Evolutionary conservation across 1,140 invertebrate species (phyloP).

Genomic region (Stratiolaelaps scimitus): DNA sequence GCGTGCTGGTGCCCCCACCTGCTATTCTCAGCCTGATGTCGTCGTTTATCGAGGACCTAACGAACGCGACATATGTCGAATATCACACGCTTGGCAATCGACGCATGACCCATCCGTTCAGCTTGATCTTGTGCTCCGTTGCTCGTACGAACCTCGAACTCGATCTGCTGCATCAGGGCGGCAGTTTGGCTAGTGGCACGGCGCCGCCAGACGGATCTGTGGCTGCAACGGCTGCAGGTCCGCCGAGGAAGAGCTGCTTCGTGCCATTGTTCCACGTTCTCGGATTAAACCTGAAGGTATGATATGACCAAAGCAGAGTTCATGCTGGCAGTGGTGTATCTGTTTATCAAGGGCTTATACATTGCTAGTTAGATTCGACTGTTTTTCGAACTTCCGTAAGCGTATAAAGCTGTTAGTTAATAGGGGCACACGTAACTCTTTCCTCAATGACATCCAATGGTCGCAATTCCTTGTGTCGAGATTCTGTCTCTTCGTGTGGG

Average conservation of each 20-base stretch:
- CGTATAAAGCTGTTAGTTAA: no score
- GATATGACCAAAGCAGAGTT: constrained; percentile 10
- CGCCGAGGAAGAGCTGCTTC: constrained; percentile 3
- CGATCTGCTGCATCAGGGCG: constrained; percentile 64
- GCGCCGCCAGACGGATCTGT: background rate
- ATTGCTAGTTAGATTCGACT: no score
- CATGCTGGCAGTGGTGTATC: no score
- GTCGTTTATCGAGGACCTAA: constrained; percentile 86
- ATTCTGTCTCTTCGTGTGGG: no score
- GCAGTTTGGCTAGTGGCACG: background rate
- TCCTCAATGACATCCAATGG: no score
- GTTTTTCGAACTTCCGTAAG: no score
- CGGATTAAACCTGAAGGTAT: constrained; percentile 61
- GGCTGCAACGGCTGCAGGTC: background rate
- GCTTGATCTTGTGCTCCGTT: constrained; percentile 77
- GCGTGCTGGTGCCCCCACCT: constrained; percentile 43
- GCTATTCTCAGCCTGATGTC: constrained; percentile 39
- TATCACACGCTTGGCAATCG: constrained; percentile 40
- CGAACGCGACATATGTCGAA: constrained; percentile 57
- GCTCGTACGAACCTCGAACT: constrained; percentile 79
- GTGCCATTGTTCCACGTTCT: constrained; percentile 76
- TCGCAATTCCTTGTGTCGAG: no score
- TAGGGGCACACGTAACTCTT: no score
- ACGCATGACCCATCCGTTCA: constrained; percentile 51
- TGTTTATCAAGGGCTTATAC: no score